Evolutionary conservation across 2,888 invertebrate species (phyloP).

Genomic region (Brachyptera putata): DNA sequence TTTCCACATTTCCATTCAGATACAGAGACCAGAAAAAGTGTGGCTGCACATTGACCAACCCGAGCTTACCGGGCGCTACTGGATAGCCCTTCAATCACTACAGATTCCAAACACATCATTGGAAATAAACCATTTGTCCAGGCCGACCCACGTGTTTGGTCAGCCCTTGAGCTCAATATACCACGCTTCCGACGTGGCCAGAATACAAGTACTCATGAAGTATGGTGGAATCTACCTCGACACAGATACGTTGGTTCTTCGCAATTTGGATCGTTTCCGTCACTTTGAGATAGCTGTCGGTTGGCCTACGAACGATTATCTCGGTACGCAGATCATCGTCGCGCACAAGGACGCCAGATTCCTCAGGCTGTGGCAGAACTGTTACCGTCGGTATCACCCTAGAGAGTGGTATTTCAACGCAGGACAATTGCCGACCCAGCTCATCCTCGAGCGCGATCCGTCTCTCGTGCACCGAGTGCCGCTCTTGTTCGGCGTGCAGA

Average conservation of each 20-base stretch:
- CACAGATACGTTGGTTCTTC: conserved; percentile 41
- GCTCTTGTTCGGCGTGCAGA: conserved; percentile 42
- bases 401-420: conserved; percentile 45
- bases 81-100: conserved; percentile 34
- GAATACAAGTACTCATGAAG: conserved; percentile 40
- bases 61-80: conserved; percentile 37
- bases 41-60: conserved; percentile 40
- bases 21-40: conserved; percentile 40
- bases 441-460: conserved; percentile 40
- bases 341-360: conserved; percentile 43
- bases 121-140: conserved; percentile 29
- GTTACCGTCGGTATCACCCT: conserved; percentile 42
- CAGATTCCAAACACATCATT: conserved; percentile 31
- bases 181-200: conserved; percentile 43
- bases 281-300: conserved; percentile 43
- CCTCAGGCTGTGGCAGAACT: conserved; percentile 41
- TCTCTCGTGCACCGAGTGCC: conserved; percentile 41
- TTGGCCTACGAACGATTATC: conserved; percentile 40
- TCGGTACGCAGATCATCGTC: conserved; percentile 43
- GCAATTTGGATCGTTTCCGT: conserved; percentile 40
- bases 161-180: conserved; percentile 42
- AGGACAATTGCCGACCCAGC: conserved; percentile 43
- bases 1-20: conserved; percentile 22
- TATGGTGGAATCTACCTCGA: conserved; percentile 45
- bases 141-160: conserved; percentile 44